A percentile compares a stretch with the other conserved stretches of the same genome.
Conservation (phyloP, 2,797 vertebrate genomes). For the Sus cebifrons region DNA sequence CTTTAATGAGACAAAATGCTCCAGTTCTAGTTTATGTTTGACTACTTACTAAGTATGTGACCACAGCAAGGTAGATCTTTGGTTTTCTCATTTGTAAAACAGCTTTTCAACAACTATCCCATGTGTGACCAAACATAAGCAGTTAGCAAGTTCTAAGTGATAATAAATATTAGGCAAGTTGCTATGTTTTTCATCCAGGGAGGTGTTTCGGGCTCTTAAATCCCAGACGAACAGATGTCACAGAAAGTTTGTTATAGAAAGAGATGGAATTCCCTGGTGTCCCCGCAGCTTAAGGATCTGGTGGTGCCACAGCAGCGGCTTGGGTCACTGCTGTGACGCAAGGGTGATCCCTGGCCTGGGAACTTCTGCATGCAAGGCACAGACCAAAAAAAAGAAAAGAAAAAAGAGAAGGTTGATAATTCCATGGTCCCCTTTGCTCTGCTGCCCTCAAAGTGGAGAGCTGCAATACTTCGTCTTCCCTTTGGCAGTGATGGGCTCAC, state of each 20-base stretch:
- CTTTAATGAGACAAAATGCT: not conserved
- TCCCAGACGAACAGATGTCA: not conserved
- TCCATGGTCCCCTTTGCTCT: not conserved
- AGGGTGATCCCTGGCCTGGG: no score
- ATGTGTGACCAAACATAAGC: not conserved
- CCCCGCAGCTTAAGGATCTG: no score
- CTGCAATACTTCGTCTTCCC: not conserved
- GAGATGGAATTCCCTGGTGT: not conserved
- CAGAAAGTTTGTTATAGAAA: conserved; percentile 13
- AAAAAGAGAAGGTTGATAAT: not conserved
- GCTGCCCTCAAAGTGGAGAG: not conserved
- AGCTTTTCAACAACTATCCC: not conserved
- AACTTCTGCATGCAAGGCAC: no score
- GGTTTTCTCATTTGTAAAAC: conserved; percentile 43
- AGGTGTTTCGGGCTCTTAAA: not conserved
- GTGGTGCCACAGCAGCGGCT: no score
- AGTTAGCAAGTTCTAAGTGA: conserved; percentile 41
- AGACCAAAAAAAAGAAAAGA: no score
- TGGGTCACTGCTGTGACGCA: no score
- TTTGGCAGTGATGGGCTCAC: not conserved
- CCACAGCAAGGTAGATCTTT: not conserved
- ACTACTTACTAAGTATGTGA: conserved; percentile 18
- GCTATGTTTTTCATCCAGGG: not conserved
- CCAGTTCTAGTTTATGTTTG: not conserved
- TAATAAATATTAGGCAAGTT: not conserved